Conservation (phyloP, 92 coral and sea anemone species). For the Siderastrea siderea region DNA sequence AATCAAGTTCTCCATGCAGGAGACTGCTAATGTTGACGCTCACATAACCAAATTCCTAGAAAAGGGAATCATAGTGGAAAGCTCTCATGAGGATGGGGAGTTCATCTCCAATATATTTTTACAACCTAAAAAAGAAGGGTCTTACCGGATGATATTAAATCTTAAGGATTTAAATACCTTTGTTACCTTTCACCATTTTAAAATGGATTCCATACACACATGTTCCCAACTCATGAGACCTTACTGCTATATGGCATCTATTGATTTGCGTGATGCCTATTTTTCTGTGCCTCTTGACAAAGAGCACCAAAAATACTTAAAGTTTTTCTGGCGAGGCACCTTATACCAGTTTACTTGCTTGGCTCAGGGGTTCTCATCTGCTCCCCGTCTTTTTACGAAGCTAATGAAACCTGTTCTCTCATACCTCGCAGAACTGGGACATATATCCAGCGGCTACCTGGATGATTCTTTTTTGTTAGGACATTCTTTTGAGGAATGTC, state of each 20-base stretch:
- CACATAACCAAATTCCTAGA: slow-evolving; percentile 58
- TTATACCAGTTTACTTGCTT: slow-evolving; percentile 64
- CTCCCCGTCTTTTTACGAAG: slow-evolving; percentile 71
- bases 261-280: slow-evolving; percentile 54
- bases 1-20: slow-evolving; percentile 26
- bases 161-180: slow-evolving; percentile 50
- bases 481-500: slow-evolving; percentile 47
- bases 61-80: slow-evolving; percentile 40
- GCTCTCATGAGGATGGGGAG: slow-evolving; percentile 32
- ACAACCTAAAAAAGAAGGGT: slow-evolving; percentile 47
- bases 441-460: slow-evolving; percentile 63
- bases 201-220: slow-evolving; percentile 62
- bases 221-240: slow-evolving; percentile 51
- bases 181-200: slow-evolving; percentile 49
- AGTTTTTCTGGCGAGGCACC: slow-evolving; percentile 34
- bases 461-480: slow-evolving; percentile 68
- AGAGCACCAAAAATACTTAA: slow-evolving; percentile 56
- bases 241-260: slow-evolving; percentile 52
- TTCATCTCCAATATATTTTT: slow-evolving; percentile 46
- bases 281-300: slow-evolving; percentile 52
- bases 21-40: slow-evolving; percentile 7
- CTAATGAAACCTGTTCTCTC: slow-evolving; percentile 67
- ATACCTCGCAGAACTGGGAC: slow-evolving; percentile 52
- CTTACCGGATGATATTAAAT: slow-evolving; percentile 43
- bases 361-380: slow-evolving; percentile 67